Conservation (phyloP, 2,797 vertebrate species). For the Clamator glandarius region DNA sequence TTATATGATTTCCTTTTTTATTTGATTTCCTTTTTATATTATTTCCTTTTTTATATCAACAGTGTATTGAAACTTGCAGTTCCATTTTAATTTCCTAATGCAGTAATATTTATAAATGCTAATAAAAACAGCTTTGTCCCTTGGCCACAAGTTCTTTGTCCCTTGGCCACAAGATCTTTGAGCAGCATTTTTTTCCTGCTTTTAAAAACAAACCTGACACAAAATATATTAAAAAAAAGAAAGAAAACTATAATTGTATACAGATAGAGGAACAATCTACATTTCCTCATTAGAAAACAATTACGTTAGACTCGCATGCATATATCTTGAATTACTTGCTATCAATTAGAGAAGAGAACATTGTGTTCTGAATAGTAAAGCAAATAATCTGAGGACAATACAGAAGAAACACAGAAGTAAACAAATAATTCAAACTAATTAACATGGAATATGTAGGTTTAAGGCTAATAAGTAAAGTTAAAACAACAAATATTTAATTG, state of each 20-base stretch:
- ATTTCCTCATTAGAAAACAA: constrained; percentile 13
- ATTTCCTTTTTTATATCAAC: neutral
- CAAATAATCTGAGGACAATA: constrained; percentile 50
- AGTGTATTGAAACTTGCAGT: neutral
- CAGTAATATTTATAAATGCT: neutral
- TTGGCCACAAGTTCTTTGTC: neutral
- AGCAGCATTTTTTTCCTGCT: neutral
- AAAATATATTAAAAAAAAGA: neutral
- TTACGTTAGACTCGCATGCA: neutral
- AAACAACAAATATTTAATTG: constrained; percentile 44
- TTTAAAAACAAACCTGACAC: neutral
- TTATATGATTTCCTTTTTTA: neutral
- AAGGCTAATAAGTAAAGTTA: constrained; percentile 55
- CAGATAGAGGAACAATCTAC: neutral
- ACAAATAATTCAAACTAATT: constrained; percentile 73
- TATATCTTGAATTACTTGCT: constrained; percentile 17
- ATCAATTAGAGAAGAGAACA: constrained; percentile 46
- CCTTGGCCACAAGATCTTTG: neutral
- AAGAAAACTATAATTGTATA: neutral
- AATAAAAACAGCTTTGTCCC: neutral
- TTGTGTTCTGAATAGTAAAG: constrained; percentile 24
- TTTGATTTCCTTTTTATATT: neutral
- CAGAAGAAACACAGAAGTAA: constrained; percentile 55
- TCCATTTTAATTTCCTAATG: neutral
- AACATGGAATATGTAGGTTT: constrained; percentile 42